Conservation (phyloP, 2,888 invertebrate genomes). For the Uloborus plumipes region DNA sequence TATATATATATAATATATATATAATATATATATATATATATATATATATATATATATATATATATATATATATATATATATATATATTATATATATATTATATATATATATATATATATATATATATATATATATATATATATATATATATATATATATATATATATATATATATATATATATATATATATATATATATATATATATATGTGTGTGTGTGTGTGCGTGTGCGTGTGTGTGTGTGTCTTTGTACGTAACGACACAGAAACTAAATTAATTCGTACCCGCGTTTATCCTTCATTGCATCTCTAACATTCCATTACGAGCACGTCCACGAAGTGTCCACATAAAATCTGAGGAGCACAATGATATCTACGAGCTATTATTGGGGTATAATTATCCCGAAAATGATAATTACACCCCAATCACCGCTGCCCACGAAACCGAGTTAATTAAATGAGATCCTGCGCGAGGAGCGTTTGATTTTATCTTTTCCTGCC, state of each 20-base stretch:
- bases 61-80: background rate
- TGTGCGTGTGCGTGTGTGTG: background rate
- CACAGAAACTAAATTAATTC: too few relatives aligned
- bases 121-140: background rate
- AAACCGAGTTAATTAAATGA: too few relatives aligned
- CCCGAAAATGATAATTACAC: too few relatives aligned
- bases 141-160: background rate
- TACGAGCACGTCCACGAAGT: too few relatives aligned
- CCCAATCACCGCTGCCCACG: too few relatives aligned
- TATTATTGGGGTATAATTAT: too few relatives aligned
- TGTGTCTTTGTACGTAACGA: background rate
- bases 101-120: background rate
- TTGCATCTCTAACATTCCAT: too few relatives aligned
- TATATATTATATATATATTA: background rate
- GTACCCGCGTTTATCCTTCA: too few relatives aligned
- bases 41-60: background rate
- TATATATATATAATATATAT: background rate
- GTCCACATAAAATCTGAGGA: too few relatives aligned
- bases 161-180: background rate
- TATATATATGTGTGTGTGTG: background rate
- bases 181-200: constrained; percentile 8
- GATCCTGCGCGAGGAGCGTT: too few relatives aligned
- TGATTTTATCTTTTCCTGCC: too few relatives aligned
- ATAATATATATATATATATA: background rate
- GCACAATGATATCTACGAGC: too few relatives aligned